Evolutionary conservation across 2,797 vertebrate genomes (phyloP), one percentile per base, ranked within the genome.

Genomic region (Galago senegalensis): DNA sequence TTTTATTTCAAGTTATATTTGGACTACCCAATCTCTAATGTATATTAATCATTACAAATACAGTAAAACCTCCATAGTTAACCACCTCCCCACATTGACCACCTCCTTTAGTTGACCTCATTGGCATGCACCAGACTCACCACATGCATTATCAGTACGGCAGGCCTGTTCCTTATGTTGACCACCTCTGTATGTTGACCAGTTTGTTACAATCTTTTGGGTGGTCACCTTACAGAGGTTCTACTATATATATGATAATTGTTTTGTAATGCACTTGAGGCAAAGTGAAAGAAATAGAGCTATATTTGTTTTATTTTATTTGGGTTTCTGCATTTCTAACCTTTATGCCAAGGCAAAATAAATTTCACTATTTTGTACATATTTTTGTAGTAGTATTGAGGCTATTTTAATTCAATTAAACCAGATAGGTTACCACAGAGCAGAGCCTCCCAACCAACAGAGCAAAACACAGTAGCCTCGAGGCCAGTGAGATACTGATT

Each of bases 1-100:
- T 91, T 81, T 76, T 31, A n/a, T 65, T 91, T 94, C 49, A 87
- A 80, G 60, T 81, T 79, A 29, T 11, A 83, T 17, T 58, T 83
- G 14, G 46, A 79, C 34, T 53, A 85, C 40, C 18, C 72, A 58
- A 27, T 37, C 17, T 58, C 21, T 80, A 34, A 23, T 40, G 1
- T 14, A 69, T 12, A 37, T 37, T 40, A 94, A 60, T 72, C 23
- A 69, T 61, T 37, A 58, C 34, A 96, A 85, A 53, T 53, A 53
- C 49, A 53, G 49, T 16, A 16, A 16, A 53, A 16, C 49, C 49
- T 53, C 14, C 49, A 53, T 16, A 53, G 49, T 53, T 53, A 53
- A 53, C 49, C 49, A 53, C 14, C 49, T 53, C 49, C 49, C 3
- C 49, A 53, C 49, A 53, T 53, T 53, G 14, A 53, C 49, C 4